Conservation (phyloP, 2,113 vertebrate genomes). For the Drymodes brunneopygia region DNA sequence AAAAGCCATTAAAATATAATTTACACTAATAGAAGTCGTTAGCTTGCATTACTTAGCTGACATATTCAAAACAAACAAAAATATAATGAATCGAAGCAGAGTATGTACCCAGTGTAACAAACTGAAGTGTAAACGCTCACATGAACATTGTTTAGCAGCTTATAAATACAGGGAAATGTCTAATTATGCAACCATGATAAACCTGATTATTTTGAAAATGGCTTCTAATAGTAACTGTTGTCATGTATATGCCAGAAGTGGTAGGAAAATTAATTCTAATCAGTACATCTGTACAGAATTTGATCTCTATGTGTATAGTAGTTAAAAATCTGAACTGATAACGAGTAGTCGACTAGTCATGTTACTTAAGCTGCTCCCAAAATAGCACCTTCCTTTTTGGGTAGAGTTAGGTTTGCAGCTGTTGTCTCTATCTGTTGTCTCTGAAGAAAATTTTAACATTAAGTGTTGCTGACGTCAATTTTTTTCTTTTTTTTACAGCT, state of each 20-base stretch:
- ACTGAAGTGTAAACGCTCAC: background rate
- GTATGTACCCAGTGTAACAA: background rate
- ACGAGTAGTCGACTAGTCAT: slow-evolving; percentile 70
- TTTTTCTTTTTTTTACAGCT: slow-evolving; percentile 65
- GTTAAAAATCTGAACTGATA: slow-evolving; percentile 63
- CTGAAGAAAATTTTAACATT: slow-evolving; percentile 74
- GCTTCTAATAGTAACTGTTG: slow-evolving; percentile 2
- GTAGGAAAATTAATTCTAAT: background rate
- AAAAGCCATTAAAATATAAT: slow-evolving; percentile 8
- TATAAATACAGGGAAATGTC: background rate
- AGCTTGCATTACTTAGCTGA: background rate
- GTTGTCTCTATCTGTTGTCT: slow-evolving; percentile 69
- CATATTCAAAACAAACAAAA: background rate
- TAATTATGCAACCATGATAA: background rate
- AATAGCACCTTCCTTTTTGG: slow-evolving; percentile 76
- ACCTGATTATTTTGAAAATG: background rate
- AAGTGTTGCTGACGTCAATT: slow-evolving; percentile 71
- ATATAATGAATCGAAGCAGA: background rate
- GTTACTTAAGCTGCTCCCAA: slow-evolving; percentile 70
- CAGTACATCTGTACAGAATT: background rate
- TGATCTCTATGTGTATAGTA: background rate
- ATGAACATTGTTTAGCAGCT: background rate
- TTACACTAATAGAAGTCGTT: background rate
- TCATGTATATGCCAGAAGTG: background rate
- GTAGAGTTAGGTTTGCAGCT: slow-evolving; percentile 71